These are phyloP conservation scores for Cetonia aurata DNA, from an alignment of 2,888 invertebrate species.

Conservation along the genomic window DNA sequence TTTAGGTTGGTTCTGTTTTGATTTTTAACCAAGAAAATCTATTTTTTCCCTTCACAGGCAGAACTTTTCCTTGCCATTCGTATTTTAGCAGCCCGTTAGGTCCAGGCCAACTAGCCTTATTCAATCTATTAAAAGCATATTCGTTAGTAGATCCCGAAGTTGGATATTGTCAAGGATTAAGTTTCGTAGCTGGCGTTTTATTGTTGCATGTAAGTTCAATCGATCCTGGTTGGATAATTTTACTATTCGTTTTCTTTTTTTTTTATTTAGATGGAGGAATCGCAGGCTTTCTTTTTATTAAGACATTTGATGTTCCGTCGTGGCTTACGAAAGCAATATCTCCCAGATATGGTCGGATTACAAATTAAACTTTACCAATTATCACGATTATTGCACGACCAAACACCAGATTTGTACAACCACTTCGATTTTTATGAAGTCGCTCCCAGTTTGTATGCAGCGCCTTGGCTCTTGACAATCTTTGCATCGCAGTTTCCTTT, in stretches of 20 bases:
- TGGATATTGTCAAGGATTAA: conserved; percentile 96
- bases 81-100: conserved; percentile 94
- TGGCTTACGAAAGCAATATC: conserved; percentile 88
- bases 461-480: conserved; percentile 95
- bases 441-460: conserved; percentile 93
- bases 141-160: conserved; percentile 94
- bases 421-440: conserved; percentile 92
- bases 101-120: conserved; percentile 92
- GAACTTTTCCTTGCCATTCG: conserved; percentile 94
- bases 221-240: no score
- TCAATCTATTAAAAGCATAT: conserved; percentile 96
- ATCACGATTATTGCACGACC: conserved; percentile 91
- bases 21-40: not conserved
- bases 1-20: conserved; percentile 72
- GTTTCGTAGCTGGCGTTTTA: conserved; percentile 94
- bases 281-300: conserved; percentile 87
- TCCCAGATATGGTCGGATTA: conserved; percentile 94
- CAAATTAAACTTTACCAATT: conserved; percentile 92
- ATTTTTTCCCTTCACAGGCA: conserved; percentile 68
- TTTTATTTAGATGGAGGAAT: conserved; percentile 86
- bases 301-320: conserved; percentile 93
- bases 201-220: conserved; percentile 91
- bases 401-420: conserved; percentile 85
- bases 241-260: no score
- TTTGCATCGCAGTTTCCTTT: conserved; percentile 97